Evolutionary conservation across 2,113 vertebrate genomes (phyloP), one percentile per base, ranked within the genome.

Genomic region (Drymodes brunneopygia): DNA sequence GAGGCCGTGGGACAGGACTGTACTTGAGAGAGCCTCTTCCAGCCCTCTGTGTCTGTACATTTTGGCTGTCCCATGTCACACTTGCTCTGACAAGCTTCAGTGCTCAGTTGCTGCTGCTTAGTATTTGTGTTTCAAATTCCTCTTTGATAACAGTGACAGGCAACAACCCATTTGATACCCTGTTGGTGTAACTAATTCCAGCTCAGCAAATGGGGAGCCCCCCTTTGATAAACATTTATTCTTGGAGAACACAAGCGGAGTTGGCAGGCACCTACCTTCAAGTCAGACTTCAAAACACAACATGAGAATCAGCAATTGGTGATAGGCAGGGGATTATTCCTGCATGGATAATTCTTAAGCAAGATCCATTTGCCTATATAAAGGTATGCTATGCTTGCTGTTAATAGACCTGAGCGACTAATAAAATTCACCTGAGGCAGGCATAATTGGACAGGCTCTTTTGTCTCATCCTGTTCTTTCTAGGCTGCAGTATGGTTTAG

Each of bases 221-320:
- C 40, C 21, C 60, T 94, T 86, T 91, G 61, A 85, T 96, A 91
- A 92, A 73, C 65, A 36, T 86, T 91, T 92, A 38, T 85, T 94
- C 86, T 44, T 91, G 61, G 57, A 92, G 81, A 92, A 60, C 77
- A 60, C 62, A 79, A 58, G 89, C 2, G 0, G 73, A 81, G 77
- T 60, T 95, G 86, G 81, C 94, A 95, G 81, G 65, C 69, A 79
- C 56, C 81, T 86, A n/a, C 84, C 78, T 95, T 79, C 45, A 79
- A 91, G 80, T 71, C 70, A 57, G 69, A 67, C 62, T 88, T 94
- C 40, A 60, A 91, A 94, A 90, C 24, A 15, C 35, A 93, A 79
- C 75, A 29, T 65, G 81, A 87, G 94, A 90, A 95, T 72, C 71
- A 90, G 5, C 74, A 35, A 20, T 54, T 38, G 50, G n/a, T 95